A percentile compares a stretch with the other conserved stretches of the same genome.
Conservation (phyloP, 2,888 invertebrate species). For the Cordilura impudica region DNA sequence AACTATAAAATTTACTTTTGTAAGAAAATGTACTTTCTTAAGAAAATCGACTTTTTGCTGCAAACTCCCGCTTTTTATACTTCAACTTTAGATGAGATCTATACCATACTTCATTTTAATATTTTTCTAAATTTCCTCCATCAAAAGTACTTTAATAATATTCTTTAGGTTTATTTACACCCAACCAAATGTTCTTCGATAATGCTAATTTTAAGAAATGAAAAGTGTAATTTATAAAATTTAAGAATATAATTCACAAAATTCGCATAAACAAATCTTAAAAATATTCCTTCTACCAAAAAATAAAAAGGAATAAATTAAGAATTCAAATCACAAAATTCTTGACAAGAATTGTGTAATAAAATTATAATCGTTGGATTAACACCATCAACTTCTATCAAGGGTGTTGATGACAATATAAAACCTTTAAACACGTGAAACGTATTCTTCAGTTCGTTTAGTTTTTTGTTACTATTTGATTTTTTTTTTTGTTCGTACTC, state of each 20-base stretch:
- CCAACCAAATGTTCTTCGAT: too few species aligned
- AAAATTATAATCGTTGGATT: constrained; percentile 57
- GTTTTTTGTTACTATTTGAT: neutral
- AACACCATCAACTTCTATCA: constrained; percentile 37
- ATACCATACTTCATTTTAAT: too few species aligned
- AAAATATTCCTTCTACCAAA: neutral
- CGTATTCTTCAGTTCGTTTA: constrained; percentile 6
- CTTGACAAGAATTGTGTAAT: constrained; percentile 33
- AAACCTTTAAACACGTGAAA: constrained; percentile 37
- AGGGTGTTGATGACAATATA: constrained; percentile 56
- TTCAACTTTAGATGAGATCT: too few species aligned
- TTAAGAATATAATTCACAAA: neutral
- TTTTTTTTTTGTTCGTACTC: neutral
- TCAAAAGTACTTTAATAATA: too few species aligned
- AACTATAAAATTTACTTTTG: too few species aligned
- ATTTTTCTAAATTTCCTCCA: too few species aligned
- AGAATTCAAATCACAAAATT: constrained; percentile 21
- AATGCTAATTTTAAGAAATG: too few species aligned
- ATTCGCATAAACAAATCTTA: neutral
- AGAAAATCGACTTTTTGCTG: too few species aligned
- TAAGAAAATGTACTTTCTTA: too few species aligned
- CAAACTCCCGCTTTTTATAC: too few species aligned
- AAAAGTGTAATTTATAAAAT: too few species aligned
- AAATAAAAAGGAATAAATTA: constrained; percentile 34
- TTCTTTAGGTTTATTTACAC: too few species aligned